Evolutionary conservation across 2,113 vertebrate genomes (phyloP).

Genomic region (Erpornis zantholeuca): DNA sequence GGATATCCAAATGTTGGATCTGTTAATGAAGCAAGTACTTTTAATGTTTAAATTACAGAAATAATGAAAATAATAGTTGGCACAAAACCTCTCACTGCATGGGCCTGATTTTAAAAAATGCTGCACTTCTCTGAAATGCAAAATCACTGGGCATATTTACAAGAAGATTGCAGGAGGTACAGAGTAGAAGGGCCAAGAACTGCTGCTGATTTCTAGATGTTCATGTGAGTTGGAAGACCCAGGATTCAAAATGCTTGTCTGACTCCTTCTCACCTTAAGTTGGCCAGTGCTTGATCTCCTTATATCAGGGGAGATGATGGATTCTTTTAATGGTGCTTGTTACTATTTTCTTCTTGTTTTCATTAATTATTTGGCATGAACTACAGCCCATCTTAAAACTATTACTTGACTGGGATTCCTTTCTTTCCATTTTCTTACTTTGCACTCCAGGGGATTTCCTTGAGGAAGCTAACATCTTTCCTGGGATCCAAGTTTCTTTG

Average conservation of each 20-base stretch:
- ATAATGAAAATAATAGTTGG: background rate
- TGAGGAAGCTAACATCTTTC: constrained; percentile 46
- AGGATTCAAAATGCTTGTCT: background rate
- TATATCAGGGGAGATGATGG: background rate
- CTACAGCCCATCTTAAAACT: constrained; percentile 40
- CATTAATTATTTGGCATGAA: constrained; percentile 32
- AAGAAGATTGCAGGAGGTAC: background rate
- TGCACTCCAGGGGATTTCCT: constrained; percentile 38
- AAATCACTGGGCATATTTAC: background rate
- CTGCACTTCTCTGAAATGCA: background rate
- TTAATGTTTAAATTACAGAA: background rate
- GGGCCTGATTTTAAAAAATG: background rate
- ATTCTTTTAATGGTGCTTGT: background rate
- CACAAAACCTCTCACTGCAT: background rate
- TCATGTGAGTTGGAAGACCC: background rate
- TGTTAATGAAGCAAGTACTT: background rate
- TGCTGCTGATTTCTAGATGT: constrained; percentile 9
- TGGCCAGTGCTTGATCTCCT: background rate
- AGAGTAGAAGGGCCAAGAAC: background rate
- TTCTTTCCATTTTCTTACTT: constrained; percentile 43
- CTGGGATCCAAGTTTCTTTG: constrained; percentile 36
- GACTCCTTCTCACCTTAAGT: background rate
- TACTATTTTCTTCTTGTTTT: constrained; percentile 36
- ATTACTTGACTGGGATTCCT: constrained; percentile 47
- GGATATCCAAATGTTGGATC: background rate